Evolutionary conservation across 1,140 invertebrate genomes (phyloP), one percentile per base, ranked within the genome.

Genomic region (Pantala flavescens): DNA sequence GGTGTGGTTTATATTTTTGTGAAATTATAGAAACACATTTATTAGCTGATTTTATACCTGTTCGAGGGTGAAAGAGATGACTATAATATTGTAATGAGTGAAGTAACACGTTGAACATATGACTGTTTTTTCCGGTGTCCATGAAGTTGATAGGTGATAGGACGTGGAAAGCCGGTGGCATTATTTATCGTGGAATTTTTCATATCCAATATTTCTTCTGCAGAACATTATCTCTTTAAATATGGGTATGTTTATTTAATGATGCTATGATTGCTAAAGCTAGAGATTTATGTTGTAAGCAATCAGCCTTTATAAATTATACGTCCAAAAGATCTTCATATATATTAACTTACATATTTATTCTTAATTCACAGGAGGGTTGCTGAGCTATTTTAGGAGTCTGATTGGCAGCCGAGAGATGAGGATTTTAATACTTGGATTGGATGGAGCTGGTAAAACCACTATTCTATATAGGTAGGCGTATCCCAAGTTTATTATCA

Each of bases 361-460:
- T 19, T 63, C 12, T 63, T 21, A 19, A 7, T 21, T 21, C 12
- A 49, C 83, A 98, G 97, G 97, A 86, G 95, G 95, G 80, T 84
- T 99, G 80, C 87, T 97, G 79, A 97, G 96, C 86, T 98, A 97
- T 84, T 98, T 99, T 85, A 90, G 92, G 80, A 93, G 91, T 80
- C 86, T 98, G 77, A 86, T 98, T 80, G 96, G 96, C 24, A 93
- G 92, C 76, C 89, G 95, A 78, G 97, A 99, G 87, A 96, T 98
- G 91, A 87, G 98, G 80, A 99, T 99, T 82, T 85, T 99, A 76
- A 99, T 99, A 81, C 87, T 99, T 49, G 98, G 98, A 14, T 86
- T 99, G 74, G 98, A 99, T 84, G 97, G 97, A 74, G 95, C 95
- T 81, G 96, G 96, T 77, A 99, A 99, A 88, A 99, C 98, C 11